Base-by-base conservation (phyloP, 2,888 invertebrate species). In the Ophion ventricosus region DNA sequence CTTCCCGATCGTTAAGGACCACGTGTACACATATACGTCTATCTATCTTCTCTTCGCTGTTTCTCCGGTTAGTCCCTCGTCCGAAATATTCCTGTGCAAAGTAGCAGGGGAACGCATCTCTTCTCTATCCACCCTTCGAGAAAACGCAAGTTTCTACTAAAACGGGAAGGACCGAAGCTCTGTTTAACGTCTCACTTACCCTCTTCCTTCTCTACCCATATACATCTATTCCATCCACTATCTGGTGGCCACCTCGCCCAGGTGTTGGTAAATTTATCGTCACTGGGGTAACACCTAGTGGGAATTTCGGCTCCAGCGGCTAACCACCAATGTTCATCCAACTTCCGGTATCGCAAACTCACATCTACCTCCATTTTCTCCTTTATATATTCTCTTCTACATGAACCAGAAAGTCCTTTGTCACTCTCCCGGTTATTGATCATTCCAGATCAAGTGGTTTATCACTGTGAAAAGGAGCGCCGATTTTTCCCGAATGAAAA, bases 241-340 rank as follows among this genome's bases (percentile, higher is more conserved):
- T 67, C 72, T 43, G 61, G 29, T 25, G 23, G 70, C 67, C 61
- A 73, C 25, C 54, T 59, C 49, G 26, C 10, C 67, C 25, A 61
- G 54, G 77, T 69, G 73, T 78, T 64, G 57, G 77, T 69, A 64
- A 84, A 84, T 84, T 84, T 84, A 84, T 84, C 57, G 74, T 64
- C 61, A 61, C 57, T 56, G 61, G 56, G 66, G 67, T 29, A 23
- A 73, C 73, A 76, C n/a, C 54, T 63, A 74, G 67, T 57, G 29
- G 17, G 69, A 80, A 29, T 81, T 78, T 77, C 56, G 57, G 59
- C 67, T 73, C 26, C 67, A 61, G 54, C 20, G 80, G 80, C 57
- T 56, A 83, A 73, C 76, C 76, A 80, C 61, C 56, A 29, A 66
- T 49, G 70, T 77, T 76, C 66, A 54, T 61, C 43, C 61, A 59